Evolutionary conservation across 2,797 vertebrate species (phyloP), one percentile per base, ranked within the genome.

Genomic region (Spinibarbus caldwelli): DNA sequence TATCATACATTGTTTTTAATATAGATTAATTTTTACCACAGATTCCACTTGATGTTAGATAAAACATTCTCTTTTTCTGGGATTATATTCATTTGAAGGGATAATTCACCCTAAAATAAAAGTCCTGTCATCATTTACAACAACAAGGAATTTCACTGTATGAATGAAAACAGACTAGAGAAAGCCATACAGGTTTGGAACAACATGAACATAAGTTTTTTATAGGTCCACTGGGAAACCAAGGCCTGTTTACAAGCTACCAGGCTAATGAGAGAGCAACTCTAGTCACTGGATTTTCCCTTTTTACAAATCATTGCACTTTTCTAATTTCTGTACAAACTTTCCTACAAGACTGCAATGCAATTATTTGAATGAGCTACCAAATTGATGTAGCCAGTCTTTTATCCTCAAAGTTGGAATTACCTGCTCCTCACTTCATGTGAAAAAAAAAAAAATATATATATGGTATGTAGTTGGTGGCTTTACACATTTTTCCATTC

Each of bases 261-360:
- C 54, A 78, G 54, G 38, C 41, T 79, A 38, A 68, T 38, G 66
- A 68, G 19, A 10, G 66, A 38, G 34, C 0, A 21, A 68, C 66
- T 38, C 34, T 38, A 68, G 66, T 23, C 34, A 36, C 34, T 38
- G 66, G 5, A 67, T 38, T 23, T 21, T 36, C 66, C 2, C 6
- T 34, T 66, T 64, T 31, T 29, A 14, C n/a, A 62, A 29, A 6
- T 64, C 59, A 47, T 31, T 47, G 14, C 26, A 49, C 41, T 78
- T 78, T 54, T 43, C 57, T 52, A 10, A 80, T 34, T 36, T 80
- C 66, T 71, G 54, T 71, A 41, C 23, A 71, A 57, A 81, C 47
- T 54, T 41, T 52, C 10, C n/a, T 38, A 54, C 21, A 70, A 71
- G 2, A 57, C n/a, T 14, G 34, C n/a, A 41, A 6, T 54, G 34